These are phyloP conservation scores for Carassius auratus DNA, from an alignment of 2,113 vertebrate genomes.

Conservation along the genomic window DNA sequence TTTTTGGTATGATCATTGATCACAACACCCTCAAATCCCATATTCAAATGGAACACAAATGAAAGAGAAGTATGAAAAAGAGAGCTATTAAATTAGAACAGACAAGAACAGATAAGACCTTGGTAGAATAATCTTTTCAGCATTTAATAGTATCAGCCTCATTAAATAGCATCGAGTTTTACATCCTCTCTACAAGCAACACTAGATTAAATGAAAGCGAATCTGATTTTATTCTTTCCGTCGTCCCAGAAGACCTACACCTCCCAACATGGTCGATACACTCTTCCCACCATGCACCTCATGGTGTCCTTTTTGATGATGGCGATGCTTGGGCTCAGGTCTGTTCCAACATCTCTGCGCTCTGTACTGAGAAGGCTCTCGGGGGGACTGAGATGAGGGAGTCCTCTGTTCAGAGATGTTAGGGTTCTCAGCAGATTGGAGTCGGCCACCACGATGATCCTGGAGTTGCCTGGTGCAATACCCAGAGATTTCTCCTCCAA, in stretches of 20 bases:
- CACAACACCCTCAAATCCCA: neutral
- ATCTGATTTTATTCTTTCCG: neutral
- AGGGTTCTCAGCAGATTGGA: slow-evolving; percentile 68
- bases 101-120: neutral
- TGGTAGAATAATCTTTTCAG: slow-evolving; percentile 14
- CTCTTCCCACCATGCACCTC: slow-evolving; percentile 82
- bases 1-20: neutral
- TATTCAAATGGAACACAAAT: neutral
- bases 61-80: neutral
- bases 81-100: slow-evolving; percentile 9
- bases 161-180: slow-evolving; percentile 22
- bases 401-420: slow-evolving; percentile 59
- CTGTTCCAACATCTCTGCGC: slow-evolving; percentile 56
- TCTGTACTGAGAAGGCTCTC: slow-evolving; percentile 60
- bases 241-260: slow-evolving; percentile 61
- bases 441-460: slow-evolving; percentile 69
- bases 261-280: slow-evolving; percentile 81
- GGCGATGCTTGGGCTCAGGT: slow-evolving; percentile 62
- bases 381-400: slow-evolving; percentile 60
- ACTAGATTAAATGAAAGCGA: neutral
- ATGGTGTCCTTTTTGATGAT: slow-evolving; percentile 76
- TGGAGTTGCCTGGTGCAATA: slow-evolving; percentile 49
- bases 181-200: neutral
- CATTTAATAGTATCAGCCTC: slow-evolving; percentile 31
- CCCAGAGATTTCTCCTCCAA: slow-evolving; percentile 41